Evolutionary conservation across 2,113 vertebrate genomes (phyloP), one percentile per base, ranked within the genome.

Genomic region (Rhegmatorhina hoffmannsi): DNA sequence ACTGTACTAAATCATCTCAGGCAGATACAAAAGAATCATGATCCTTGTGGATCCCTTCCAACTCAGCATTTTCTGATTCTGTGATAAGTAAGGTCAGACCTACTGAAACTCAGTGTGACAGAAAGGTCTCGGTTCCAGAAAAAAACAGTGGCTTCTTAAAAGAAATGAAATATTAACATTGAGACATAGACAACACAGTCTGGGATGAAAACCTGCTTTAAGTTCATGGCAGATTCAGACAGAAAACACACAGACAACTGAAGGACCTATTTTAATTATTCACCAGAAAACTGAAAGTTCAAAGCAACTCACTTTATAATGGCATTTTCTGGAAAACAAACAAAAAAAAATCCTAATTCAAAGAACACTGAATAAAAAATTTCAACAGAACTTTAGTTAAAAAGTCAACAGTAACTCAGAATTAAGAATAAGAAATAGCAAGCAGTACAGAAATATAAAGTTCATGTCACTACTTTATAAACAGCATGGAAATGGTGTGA

Each of bases 401-500:
- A 80, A 84, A 87, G 15, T 34, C 36, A 40, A 44, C 6, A 56
- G 13, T 29, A 69, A 50, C 33, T 74, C 46, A 56, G 40, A 60
- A 59, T 44, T 49, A 62, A 52, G n/a, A 47, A 58, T 52, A 70
- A 73, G 66, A 74, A 72, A 46, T 70, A 36, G 11, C 7, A 64
- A 89, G 66, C 46, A 64, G 40, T 33, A 64, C 9, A 69, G 64
- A 84, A 75, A 46, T 70, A 36, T 18, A 9, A 60, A 91, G 53
- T 52, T 72, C 10, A 52, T 75, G 62, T 43, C 52, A 75, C 20
- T 89, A 38, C 31, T 83, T 94, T 62, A 96, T 46, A 94, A 92
- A 89, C 34, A 95, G 47, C 72, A 92, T 46, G 86, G 93, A 92
- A 92, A 88, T 44, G 6, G 19, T 80, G 80, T 90, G 88, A 69